Conservation (phyloP, 2,888 invertebrate genomes). For the Colostygia pectinataria region DNA sequence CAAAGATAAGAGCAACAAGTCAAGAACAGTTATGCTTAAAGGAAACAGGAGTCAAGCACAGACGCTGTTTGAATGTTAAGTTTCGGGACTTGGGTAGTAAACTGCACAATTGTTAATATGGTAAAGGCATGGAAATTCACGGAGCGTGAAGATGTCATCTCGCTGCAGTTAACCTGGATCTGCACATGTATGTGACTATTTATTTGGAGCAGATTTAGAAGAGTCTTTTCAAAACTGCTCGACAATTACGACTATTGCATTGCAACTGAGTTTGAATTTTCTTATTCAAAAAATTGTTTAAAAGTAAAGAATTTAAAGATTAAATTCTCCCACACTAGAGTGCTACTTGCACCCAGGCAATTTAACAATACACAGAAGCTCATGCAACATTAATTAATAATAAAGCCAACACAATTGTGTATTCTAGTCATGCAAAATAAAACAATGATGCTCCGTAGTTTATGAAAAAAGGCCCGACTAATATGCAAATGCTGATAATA, state of each 20-base stretch:
- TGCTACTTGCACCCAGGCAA: constrained; percentile 9
- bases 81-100: constrained; percentile 3
- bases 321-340: constrained; percentile 7
- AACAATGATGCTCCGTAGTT: constrained; percentile 32
- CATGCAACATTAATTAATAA: constrained; percentile 18
- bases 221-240: too few species aligned
- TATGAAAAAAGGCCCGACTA: constrained; percentile 26
- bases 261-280: too few species aligned
- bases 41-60: constrained; percentile 14
- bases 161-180: not conserved
- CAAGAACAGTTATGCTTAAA: constrained; percentile 24
- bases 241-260: too few species aligned
- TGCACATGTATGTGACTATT: too few species aligned
- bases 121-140: not conserved
- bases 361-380: constrained; percentile 17
- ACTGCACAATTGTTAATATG: constrained; percentile 15
- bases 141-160: not conserved
- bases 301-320: not conserved
- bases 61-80: constrained; percentile 23
- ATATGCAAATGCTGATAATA: constrained; percentile 30
- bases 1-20: constrained; percentile 56
- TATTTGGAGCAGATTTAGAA: too few species aligned
- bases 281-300: too few species aligned
- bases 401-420: constrained; percentile 28
- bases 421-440: constrained; percentile 34